These are phyloP conservation scores for Osmerus mordax DNA, from an alignment of 2,113 vertebrate genomes.

Conservation along the genomic window DNA sequence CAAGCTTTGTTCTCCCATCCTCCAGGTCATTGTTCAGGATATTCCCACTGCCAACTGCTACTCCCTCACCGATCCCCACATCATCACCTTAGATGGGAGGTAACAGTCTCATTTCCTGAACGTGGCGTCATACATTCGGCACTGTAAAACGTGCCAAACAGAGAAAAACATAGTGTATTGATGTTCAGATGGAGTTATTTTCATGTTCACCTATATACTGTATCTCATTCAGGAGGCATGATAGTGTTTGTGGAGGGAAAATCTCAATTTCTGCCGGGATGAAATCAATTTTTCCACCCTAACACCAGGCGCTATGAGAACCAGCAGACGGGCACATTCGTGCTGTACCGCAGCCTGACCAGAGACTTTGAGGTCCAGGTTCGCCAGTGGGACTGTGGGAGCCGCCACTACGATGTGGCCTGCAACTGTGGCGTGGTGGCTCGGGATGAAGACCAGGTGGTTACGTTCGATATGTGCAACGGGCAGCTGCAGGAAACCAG, in stretches of 20 bases:
- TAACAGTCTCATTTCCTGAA: slow-evolving; percentile 41
- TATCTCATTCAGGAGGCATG: too few relatives aligned
- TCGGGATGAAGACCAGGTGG: slow-evolving; percentile 61
- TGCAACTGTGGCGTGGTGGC: slow-evolving; percentile 72
- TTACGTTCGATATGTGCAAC: slow-evolving; percentile 74
- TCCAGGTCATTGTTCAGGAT: slow-evolving; percentile 78
- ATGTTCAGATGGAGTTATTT: background rate
- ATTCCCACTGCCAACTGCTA: slow-evolving; percentile 77
- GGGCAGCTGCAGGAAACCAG: slow-evolving; percentile 63
- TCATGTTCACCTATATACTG: background rate
- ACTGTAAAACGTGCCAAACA: background rate
- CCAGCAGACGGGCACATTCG: slow-evolving; percentile 72
- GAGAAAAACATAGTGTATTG: background rate
- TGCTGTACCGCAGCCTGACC: slow-evolving; percentile 65
- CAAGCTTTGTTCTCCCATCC: slow-evolving; percentile 32
- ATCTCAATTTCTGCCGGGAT: background rate
- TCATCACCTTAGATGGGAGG: slow-evolving; percentile 80
- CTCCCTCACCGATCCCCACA: slow-evolving; percentile 77
- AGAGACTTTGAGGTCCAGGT: slow-evolving; percentile 72
- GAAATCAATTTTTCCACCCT: background rate
- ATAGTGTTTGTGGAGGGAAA: background rate
- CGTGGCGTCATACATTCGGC: background rate
- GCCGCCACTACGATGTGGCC: slow-evolving; percentile 57
- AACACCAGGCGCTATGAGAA: slow-evolving; percentile 69
- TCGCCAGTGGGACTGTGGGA: slow-evolving; percentile 75